These are phyloP conservation scores for Platycheirus albimanus DNA, from an alignment of 2,888 invertebrate genomes.

Conservation along the genomic window DNA sequence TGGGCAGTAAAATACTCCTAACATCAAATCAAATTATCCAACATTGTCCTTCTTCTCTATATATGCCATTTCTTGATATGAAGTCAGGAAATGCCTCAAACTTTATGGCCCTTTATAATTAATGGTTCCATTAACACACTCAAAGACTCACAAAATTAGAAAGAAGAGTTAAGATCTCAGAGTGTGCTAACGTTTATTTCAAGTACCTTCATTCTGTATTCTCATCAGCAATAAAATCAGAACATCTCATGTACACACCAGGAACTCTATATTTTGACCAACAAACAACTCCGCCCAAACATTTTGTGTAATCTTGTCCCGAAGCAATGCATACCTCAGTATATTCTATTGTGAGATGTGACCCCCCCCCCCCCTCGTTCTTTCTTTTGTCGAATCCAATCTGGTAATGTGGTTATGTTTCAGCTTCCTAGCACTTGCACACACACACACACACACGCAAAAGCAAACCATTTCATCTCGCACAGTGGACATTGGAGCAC, in stretches of 20 bases:
- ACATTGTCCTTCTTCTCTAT: not conserved
- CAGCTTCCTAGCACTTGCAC: slow-evolving; percentile 42
- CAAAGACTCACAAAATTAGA: slow-evolving; percentile 61
- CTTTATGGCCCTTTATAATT: slow-evolving; percentile 70
- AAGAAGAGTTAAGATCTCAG: slow-evolving; percentile 36
- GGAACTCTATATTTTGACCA: slow-evolving; percentile 19
- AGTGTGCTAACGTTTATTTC: slow-evolving; percentile 55
- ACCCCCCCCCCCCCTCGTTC: not conserved
- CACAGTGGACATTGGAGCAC: slow-evolving; percentile 31
- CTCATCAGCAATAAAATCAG: slow-evolving; percentile 69
- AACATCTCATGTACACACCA: slow-evolving; percentile 61
- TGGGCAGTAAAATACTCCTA: no score
- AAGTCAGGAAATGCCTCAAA: slow-evolving; percentile 58
- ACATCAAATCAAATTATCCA: slow-evolving; percentile 21
- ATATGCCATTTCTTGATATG: slow-evolving; percentile 13
- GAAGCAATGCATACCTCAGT: slow-evolving; percentile 59
- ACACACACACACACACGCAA: slow-evolving; percentile 33
- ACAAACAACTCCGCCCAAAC: slow-evolving; percentile 6
- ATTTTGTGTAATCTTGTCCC: slow-evolving; percentile 31
- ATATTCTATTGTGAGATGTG: no score
- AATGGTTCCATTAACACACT: slow-evolving; percentile 72
- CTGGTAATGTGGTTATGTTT: slow-evolving; percentile 68
- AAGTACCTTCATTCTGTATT: slow-evolving; percentile 64
- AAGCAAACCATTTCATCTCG: slow-evolving; percentile 12
- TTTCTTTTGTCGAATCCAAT: slow-evolving; percentile 44